Evolutionary conservation across 2,888 invertebrate species (phyloP).

Genomic region (Hoplodrina blanda): DNA sequence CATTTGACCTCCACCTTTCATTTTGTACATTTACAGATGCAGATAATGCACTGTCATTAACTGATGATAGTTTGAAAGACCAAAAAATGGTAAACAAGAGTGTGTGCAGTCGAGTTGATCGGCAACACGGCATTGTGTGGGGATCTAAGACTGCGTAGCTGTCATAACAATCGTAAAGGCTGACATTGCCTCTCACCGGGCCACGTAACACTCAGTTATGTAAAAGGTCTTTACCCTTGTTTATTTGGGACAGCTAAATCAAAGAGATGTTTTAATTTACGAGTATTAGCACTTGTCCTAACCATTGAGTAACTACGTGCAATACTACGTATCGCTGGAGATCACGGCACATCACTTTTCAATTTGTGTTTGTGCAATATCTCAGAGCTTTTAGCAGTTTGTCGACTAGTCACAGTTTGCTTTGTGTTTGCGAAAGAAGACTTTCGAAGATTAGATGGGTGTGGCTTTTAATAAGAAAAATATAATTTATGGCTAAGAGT

Average conservation of each 20-base stretch:
- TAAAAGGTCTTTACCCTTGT: constrained; percentile 90
- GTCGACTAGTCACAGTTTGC: constrained; percentile 64
- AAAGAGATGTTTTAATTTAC: constrained; percentile 86
- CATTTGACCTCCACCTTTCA: constrained; percentile 74
- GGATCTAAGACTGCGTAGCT: constrained; percentile 74
- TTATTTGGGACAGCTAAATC: constrained; percentile 87
- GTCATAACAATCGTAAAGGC: constrained; percentile 81
- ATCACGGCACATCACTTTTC: constrained; percentile 76
- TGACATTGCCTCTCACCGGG: constrained; percentile 90
- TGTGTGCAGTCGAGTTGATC: constrained; percentile 53
- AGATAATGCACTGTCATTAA: constrained; percentile 55
- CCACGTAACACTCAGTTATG: constrained; percentile 85
- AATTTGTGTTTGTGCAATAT: constrained; percentile 77
- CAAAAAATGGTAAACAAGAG: constrained; percentile 33
- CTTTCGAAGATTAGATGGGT: constrained; percentile 52
- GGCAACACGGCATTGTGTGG: constrained; percentile 65
- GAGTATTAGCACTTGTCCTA: constrained; percentile 80
- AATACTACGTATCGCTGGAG: constrained; percentile 66
- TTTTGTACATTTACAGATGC: constrained; percentile 61
- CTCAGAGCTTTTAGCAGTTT: constrained; percentile 74
- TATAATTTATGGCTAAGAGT: constrained; percentile 26
- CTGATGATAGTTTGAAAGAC: constrained; percentile 35
- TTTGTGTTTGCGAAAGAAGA: constrained; percentile 71
- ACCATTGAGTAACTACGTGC: constrained; percentile 76
- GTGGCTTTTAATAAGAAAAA: constrained; percentile 44